Base-by-base conservation (phyloP, 2,797 vertebrate species). In the Xenops minutus region DNA sequence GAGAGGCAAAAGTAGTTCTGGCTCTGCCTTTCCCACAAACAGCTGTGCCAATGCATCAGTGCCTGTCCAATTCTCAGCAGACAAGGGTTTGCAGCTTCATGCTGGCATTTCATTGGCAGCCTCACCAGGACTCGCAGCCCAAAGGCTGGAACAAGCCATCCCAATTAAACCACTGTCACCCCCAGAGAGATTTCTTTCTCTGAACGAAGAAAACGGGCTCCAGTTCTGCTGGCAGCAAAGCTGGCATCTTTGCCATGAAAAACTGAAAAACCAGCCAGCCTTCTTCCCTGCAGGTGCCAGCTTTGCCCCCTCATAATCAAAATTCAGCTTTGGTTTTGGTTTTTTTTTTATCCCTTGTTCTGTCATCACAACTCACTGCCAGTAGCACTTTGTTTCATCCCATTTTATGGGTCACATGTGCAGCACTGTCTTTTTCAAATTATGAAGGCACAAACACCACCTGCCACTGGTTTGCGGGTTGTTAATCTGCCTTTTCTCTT, bases 361-460 rank as follows among this genome's bases (percentile, higher is more conserved):
- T 89, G 43, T 48, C 81, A 83, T 39, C 37, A 54, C 43, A 89
- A 21, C 14, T 80, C 89, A 39, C 23, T 89, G 85, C 76, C 93
- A 78, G 52, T 5, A 83, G 51, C n/a, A 21, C 26, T 88, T 92
- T 49, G 8, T 88, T 84, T 75, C 79, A 66, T 64, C 62, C 39
- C 43, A 83, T 80, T 96, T 93, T 77, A 63, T 63, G 71, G 71
- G n/a, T 94, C 64, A 74, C 77, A 82, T 41, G 67, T 67, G 63
- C 71, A 79, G 80, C 67, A 76, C 48, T 94, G 73, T 89, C 51
- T 78, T 74, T 24, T 54, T 76, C 49, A 76, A 68, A 77, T 85
- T 19, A 92, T 39, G 56, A 92, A 55, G 34, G 44, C 74, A 88
- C 55, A 79, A 94, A 39, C 80, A 82, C 76, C 85, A 88, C 95